A percentile compares a stretch with the other conserved stretches of the same genome.
These are phyloP conservation scores for Drosophila eohydei DNA, from an alignment of 2,888 invertebrate species.

Conservation along the genomic window DNA sequence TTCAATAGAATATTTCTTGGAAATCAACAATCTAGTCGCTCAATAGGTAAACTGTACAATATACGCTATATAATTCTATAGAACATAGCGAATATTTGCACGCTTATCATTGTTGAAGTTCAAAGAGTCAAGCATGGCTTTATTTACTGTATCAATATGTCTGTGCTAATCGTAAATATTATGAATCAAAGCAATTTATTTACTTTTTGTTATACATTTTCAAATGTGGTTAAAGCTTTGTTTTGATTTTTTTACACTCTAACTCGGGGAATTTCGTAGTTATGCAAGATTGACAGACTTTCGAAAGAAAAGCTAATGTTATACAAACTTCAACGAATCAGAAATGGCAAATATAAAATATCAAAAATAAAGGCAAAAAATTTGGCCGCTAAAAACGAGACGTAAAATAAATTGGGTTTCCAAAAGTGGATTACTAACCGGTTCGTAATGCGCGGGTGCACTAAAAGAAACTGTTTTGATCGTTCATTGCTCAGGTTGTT, in stretches of 20 bases:
- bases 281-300: conserved; percentile 28
- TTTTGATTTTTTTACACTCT: not conserved
- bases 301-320: conserved; percentile 19
- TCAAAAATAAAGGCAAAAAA: not conserved
- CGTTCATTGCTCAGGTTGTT: not conserved
- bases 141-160: not conserved
- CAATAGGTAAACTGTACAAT: not conserved
- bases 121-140: conserved; percentile 26
- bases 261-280: conserved; percentile 8
- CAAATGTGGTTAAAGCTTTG: not conserved
- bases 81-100: not conserved
- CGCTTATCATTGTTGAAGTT: conserved; percentile 30
- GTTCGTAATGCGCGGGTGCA: conserved; percentile 9
- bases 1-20: conserved; percentile 10
- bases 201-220: not conserved
- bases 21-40: not conserved
- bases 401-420: conserved; percentile 3
- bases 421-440: conserved; percentile 12
- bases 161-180: not conserved
- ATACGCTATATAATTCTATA: not conserved
- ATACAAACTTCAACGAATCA: conserved; percentile 26
- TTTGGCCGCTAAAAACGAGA: conserved; percentile 8
- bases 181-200: not conserved
- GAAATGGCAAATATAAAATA: conserved; percentile 5
- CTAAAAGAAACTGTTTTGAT: not conserved